phyloP scores from a whole-genome alignment of 1,140 invertebrate species.

The Pissodes strobi region DNA sequence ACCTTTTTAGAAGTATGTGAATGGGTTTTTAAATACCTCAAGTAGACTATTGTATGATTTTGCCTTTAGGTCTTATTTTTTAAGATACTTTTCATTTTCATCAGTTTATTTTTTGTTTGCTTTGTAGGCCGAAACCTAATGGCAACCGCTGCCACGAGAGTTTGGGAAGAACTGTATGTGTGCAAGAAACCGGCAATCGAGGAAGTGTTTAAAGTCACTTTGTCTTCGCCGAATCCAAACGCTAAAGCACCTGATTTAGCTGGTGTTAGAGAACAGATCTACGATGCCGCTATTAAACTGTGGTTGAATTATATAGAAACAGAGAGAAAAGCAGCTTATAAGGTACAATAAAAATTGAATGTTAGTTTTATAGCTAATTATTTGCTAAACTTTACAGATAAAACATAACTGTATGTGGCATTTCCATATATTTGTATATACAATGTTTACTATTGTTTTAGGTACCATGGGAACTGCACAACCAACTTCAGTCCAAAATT shows the following conservation, averaged over 20 bases:
- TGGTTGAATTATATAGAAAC: slow-evolving; percentile 91
- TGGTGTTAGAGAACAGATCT: slow-evolving; percentile 78
- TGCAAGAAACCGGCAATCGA: slow-evolving; percentile 95
- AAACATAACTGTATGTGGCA: too few species aligned
- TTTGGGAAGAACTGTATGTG: slow-evolving; percentile 97
- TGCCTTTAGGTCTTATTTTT: too few species aligned
- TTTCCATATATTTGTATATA: too few species aligned
- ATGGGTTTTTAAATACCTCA: too few species aligned
- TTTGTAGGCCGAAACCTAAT: slow-evolving; percentile 75
- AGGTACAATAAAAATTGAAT: too few species aligned
- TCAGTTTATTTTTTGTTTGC: too few species aligned
- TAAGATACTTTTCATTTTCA: too few species aligned
- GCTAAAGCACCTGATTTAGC: slow-evolving; percentile 81
- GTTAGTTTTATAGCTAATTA: too few species aligned
- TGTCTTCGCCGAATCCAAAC: slow-evolving; percentile 69
- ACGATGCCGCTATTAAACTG: slow-evolving; percentile 81
- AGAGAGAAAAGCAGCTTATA: slow-evolving; percentile 83
- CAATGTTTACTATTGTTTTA: background rate
- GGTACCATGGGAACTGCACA: slow-evolving; percentile 87
- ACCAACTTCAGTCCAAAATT: slow-evolving; percentile 94
- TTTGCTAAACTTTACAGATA: too few species aligned
- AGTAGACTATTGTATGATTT: too few species aligned
- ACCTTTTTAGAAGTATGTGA: too few species aligned
- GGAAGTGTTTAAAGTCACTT: slow-evolving; percentile 88
- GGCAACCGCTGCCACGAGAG: slow-evolving; percentile 84